Evolutionary conservation across 2,888 invertebrate species (phyloP).

Genomic region (Hoplodrina ambigua): DNA sequence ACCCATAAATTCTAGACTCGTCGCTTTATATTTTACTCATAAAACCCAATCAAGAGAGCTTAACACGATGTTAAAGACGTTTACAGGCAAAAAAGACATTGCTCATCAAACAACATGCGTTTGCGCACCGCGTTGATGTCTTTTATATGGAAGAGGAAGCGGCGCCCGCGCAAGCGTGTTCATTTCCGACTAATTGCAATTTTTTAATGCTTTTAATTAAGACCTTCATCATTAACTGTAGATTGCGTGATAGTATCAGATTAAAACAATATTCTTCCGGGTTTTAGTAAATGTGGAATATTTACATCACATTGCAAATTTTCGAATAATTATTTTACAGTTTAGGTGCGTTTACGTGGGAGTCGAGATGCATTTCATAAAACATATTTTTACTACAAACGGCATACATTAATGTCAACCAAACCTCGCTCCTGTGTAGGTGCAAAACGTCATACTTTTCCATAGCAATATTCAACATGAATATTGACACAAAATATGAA

Average conservation of each 20-base stretch:
- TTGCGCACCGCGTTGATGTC: constrained; percentile 80
- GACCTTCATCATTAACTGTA: neutral
- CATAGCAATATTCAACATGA: constrained; percentile 3
- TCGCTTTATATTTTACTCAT: constrained; percentile 26
- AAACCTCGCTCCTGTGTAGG: constrained; percentile 45
- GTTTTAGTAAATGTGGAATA: neutral
- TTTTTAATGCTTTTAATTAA: constrained; percentile 19
- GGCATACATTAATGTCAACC: constrained; percentile 3
- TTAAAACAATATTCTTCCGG: neutral
- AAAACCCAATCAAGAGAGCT: constrained; percentile 42
- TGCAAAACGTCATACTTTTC: constrained; percentile 33
- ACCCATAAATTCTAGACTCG: constrained; percentile 34
- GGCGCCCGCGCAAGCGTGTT: constrained; percentile 63
- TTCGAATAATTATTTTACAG: no score
- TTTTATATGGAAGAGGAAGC: constrained; percentile 65
- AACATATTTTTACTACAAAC: constrained; percentile 34
- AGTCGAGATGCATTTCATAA: constrained; percentile 5
- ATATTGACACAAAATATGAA: constrained; percentile 38
- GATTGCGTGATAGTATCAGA: neutral
- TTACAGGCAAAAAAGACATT: constrained; percentile 33
- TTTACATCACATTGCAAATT: neutral
- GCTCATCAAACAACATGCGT: constrained; percentile 42
- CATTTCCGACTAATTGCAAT: neutral
- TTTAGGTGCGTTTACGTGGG: neutral
- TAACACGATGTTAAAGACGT: constrained; percentile 14